Evolutionary conservation across 2,888 invertebrate genomes (phyloP), one percentile per base, ranked within the genome.

Genomic region (Drosophila recens): DNA sequence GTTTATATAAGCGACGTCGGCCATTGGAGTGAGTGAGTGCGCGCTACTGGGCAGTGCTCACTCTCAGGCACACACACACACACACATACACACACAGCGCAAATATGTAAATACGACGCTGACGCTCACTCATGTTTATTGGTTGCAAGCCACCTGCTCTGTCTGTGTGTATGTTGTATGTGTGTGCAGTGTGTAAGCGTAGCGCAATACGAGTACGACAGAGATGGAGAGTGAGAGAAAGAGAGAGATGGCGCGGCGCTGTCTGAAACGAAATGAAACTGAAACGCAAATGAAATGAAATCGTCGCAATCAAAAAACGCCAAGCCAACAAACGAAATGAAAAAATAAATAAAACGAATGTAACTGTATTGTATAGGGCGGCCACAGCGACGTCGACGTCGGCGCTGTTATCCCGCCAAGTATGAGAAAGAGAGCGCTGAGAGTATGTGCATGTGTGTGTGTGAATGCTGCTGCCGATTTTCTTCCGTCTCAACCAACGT

Each of bases 121-220:
- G 70, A 76, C 70, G 87, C 82, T 81, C 77, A 86, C 82, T 88
- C 79, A 86, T 86, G 90, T 90, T 90, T 90, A 90, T 91, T 90
- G 90, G 90, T 87, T 89, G 88, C 90, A 89, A 79, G 91, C 90
- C 91, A 90, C 90, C 90, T 90, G 91, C 89, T 84, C 82, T 77
- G 77, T 49, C 63, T 63, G 63, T 67, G 61, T 66, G 67, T 62
- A 36, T 48, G 71, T 65, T 62, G 66, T 64, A 45, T 75, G 66
- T 72, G 66, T 72, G 61, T 48, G 52, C 38, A 43, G 10, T 76
- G 76, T 76, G 69, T 38, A 63, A 80, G 73, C 69, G 80, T 17
- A 58, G 40, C 36, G 42, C 46, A 38, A 40, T 43, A 43, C 46
- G 65, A 11, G 23, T 33, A 8, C 42, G 46, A 45, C 45, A 17